Percentiles rank a stretch among this genome's conserved stretches.
phyloP scores from a whole-genome alignment of 2,888 invertebrate genomes.

The Pherbina coryleti region DNA sequence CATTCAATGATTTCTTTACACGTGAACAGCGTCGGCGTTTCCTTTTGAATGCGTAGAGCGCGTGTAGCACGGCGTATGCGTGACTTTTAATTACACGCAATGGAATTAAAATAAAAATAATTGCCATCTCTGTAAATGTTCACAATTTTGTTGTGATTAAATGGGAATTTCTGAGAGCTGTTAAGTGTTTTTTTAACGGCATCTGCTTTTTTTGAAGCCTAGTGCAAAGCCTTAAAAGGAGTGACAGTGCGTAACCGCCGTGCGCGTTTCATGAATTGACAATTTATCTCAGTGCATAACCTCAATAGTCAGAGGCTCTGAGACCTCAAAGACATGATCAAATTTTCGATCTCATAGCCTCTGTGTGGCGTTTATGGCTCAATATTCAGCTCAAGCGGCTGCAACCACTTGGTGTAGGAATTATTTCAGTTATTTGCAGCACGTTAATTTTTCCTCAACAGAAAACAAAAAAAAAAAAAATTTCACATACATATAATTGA shows the following conservation, averaged over 20 bases:
- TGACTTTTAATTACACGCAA: constrained; percentile 16
- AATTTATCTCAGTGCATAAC: constrained; percentile 20
- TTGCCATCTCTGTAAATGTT: not conserved
- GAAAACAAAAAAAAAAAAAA: not conserved
- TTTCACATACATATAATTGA: constrained; percentile 5
- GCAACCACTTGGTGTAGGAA: not conserved
- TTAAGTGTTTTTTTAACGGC: not conserved
- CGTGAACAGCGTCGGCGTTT: not conserved
- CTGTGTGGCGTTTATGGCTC: not conserved
- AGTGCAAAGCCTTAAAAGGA: constrained; percentile 31
- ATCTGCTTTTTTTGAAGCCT: constrained; percentile 29
- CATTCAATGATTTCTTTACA: not conserved
- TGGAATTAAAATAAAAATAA: not conserved
- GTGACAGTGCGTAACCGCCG: constrained; percentile 32
- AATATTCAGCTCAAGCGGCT: not conserved
- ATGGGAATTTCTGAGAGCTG: not conserved
- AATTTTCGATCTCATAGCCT: too few relatives aligned
- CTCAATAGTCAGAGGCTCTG: too few relatives aligned
- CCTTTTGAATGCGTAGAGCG: not conserved
- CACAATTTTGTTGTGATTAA: not conserved
- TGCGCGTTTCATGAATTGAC: constrained; percentile 39
- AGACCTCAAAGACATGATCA: too few relatives aligned
- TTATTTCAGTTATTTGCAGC: not conserved
- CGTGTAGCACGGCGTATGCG: constrained; percentile 16
- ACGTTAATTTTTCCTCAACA: not conserved